Evolutionary conservation across 1,140 invertebrate genomes (phyloP), one percentile per base, ranked within the genome.

Genomic region (Ostrea denselamellosa): DNA sequence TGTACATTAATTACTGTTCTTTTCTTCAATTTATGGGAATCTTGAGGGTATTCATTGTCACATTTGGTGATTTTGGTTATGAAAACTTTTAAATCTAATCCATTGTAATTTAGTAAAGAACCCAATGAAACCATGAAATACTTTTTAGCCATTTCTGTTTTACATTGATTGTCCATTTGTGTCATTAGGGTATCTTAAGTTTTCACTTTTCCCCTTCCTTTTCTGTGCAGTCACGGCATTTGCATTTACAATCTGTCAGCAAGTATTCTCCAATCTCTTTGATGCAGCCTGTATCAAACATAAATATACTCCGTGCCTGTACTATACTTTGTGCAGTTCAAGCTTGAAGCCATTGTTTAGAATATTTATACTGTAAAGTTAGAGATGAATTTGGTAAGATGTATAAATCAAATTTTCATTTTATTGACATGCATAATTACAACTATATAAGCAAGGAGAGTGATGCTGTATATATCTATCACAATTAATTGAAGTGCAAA

Each of bases 171-270:
- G 68, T 71, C 28, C 8, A 14, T 28, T 71, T 71, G 22, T 28
- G 68, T 71, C 8, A 71, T n/a, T 68, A 25, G 8, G 68, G 28
- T 9, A 10, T 71, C 22, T 9, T 34, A 28, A 12, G 28, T 71
- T 25, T 34, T 12, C 12, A 28, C 68, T n/a, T n/a, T n/a, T 25
- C 28, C 68, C 68, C 9, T 12, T 14, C 10, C 5, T 34, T 71
- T 71, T 28, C 68, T 71, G 22, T 71, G 68, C 68, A 71, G 22
- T 71, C 68, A 71, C 68, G 10, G 68, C 68, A 71, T 12, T 28
- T 25, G 68, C 68, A 71, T 71, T 28, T 71, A 71, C 28, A 28
- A 12, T 44, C 8, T 34, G 0, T 28, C 22, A n/a, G 25, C 68
- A 71, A 71, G 12, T 28, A 22, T 28, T 34, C 19, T 3, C 17